Percentiles rank a stretch among this genome's conserved stretches.
Evolutionary conservation across 2,888 invertebrate genomes (phyloP).

Genomic region (Conistra vaccinii): DNA sequence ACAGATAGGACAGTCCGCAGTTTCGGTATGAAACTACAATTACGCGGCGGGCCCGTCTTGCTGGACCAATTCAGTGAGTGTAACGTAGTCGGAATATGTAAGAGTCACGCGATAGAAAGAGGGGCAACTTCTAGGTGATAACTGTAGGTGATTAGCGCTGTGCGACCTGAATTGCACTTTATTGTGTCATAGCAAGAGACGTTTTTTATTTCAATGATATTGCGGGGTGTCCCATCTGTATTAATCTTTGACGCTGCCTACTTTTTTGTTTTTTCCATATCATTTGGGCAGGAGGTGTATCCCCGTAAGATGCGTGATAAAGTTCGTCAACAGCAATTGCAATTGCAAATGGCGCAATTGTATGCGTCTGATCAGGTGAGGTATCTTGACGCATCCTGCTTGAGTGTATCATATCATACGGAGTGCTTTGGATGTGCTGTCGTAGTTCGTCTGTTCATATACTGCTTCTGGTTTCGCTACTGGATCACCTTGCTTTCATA

Average conservation of each 20-base stretch:
- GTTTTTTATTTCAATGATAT: too few relatives aligned
- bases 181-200: too few relatives aligned
- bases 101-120: too few relatives aligned
- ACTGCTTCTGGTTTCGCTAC: slow-evolving; percentile 83
- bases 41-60: too few relatives aligned
- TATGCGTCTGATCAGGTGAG: slow-evolving; percentile 90
- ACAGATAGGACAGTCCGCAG: too few relatives aligned
- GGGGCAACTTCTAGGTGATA: too few relatives aligned
- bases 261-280: slow-evolving; percentile 90
- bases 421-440: slow-evolving; percentile 90
- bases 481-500: slow-evolving; percentile 80
- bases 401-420: slow-evolving; percentile 80
- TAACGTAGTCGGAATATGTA: too few relatives aligned
- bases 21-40: too few relatives aligned
- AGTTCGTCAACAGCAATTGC: slow-evolving; percentile 93
- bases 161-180: too few relatives aligned
- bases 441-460: slow-evolving; percentile 80
- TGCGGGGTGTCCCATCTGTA: too few relatives aligned
- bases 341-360: slow-evolving; percentile 91
- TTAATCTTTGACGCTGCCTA: slow-evolving; percentile 79
- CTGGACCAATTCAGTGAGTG: too few relatives aligned
- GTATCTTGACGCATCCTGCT: slow-evolving; percentile 88
- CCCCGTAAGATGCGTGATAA: slow-evolving; percentile 96
- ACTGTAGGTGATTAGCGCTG: too few relatives aligned
- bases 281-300: slow-evolving; percentile 94